Base-by-base conservation (phyloP, 2,797 vertebrate species). In the Bucorvus abyssinicus region DNA sequence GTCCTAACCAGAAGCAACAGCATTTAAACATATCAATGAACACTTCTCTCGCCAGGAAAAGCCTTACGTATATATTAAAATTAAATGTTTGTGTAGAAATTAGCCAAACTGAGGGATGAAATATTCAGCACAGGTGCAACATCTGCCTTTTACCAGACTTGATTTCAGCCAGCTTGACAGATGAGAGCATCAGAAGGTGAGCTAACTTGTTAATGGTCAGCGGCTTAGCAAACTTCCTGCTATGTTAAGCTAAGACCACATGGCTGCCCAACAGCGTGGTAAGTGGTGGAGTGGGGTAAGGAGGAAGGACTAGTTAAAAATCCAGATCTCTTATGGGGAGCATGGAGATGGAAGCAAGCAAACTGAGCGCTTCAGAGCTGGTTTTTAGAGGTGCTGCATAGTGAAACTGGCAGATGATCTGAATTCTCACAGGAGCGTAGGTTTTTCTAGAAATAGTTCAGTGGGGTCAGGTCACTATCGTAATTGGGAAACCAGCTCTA, bases 71-170 rank as follows among this genome's bases (percentile, higher is more conserved):
- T 26, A 23, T 50, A 77, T 65, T 80, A 83, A 92, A 91, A 73
- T 79, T 38, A 73, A 83, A 74, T 47, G 57, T 79, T 95, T 50
- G 22, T 77, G 56, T 13, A 90, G 78, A 85, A 95, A 91, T 95
- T 77, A 89, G 81, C 64, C 30, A 21, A 92, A 77, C 38, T 47
- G 38, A 85, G 49, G 60, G 84, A 82, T 61, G 17, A 89, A 90
- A 70, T 57, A 53, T 18, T 92, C 42, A 87, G 60, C 38, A 77
- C 64, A 84, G 55, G 67, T 89, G 70, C 87, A 77, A 70, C 56
- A 84, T 60, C 44, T 94, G 56, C 45, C 84, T 92, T 95, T 74
- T 57, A 74, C 29, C 84, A 87, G 63, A 67, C 30, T 75, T 71
- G 49, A 68, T 53, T 55, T 61, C 70, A 89, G 56, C 21, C 56